Evolutionary conservation across 2,113 vertebrate genomes (phyloP).

Genomic region (Rhizomys pruinosus): DNA sequence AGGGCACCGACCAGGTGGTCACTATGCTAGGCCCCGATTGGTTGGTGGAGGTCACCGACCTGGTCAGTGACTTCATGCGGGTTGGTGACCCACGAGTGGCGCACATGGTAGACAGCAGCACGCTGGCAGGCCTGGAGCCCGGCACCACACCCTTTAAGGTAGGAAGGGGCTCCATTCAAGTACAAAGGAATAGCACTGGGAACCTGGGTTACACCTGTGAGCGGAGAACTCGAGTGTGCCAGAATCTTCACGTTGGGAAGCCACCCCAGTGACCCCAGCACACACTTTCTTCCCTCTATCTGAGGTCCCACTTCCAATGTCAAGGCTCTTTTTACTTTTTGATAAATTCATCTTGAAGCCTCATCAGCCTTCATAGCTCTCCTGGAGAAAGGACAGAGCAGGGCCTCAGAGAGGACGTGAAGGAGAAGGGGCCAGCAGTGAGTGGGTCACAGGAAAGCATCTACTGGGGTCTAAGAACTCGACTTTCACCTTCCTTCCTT

Average conservation of each 20-base stretch:
- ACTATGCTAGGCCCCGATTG: slow-evolving; percentile 98
- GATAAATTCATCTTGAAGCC: not conserved
- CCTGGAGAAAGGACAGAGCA: not conserved
- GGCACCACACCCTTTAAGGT: slow-evolving; percentile 96
- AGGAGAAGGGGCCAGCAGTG: not conserved
- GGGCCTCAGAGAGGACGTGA: not conserved
- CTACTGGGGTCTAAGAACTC: not conserved
- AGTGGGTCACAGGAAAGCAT: not conserved
- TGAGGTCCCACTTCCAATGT: not conserved
- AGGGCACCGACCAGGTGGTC: slow-evolving; percentile 95
- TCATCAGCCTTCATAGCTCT: rapidly evolving
- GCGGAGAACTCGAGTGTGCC: not conserved
- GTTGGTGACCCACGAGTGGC: slow-evolving; percentile 93
- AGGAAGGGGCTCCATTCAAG: not conserved
- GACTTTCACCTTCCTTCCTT: not conserved
- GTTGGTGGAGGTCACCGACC: slow-evolving; percentile 97
- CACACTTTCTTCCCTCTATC: not conserved
- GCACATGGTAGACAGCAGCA: slow-evolving; percentile 94
- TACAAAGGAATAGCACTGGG: not conserved
- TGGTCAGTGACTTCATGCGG: slow-evolving; percentile 96
- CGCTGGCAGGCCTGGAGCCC: slow-evolving; percentile 93
- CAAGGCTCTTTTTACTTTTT: not conserved
- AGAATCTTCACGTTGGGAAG: not conserved
- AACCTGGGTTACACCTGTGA: not conserved
- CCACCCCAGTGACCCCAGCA: not conserved